Base-by-base conservation (phyloP, 2,797 vertebrate genomes). In the Chelmon rostratus region DNA sequence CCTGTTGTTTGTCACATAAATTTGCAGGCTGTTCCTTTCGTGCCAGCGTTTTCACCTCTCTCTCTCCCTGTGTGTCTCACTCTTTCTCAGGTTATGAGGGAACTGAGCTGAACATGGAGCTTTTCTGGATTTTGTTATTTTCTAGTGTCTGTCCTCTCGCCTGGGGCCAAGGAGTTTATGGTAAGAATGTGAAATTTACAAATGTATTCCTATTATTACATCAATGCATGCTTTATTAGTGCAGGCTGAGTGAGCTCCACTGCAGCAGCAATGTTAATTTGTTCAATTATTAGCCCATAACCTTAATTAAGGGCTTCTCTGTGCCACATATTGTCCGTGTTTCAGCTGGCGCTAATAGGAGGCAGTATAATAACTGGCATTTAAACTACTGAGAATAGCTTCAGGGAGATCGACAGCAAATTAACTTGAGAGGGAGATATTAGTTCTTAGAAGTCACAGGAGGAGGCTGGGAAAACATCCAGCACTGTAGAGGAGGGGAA, bases 91-190 rank as follows among this genome's bases (percentile, higher is more conserved):
- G 95, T 95, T 93, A 96, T 96, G 96, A 95, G 73, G 93, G 89
- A 94, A 87, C 88, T 87, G 91, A 94, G 93, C 86, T 96, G 94
- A 96, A 94, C 90, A 96, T 96, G 96, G 95, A 94, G 89, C 81
- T 95, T 93, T 93, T 95, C 88, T 96, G 95, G 96, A 95, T 96
- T 93, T 91, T 96, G 89, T 94, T 96, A 82, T 94, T 96, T 93
- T 94, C 93, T 89, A 90, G 94, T 81, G 76, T 94, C 83, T 92
- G 88, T 68, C 91, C 89, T 65, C 89, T 92, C 23, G 79, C 91
- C 68, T 85, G 83, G 85, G 91, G 93, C 57, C 95, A 96, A 93
- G 96, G 96, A 84, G 96, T 96, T 86, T 96, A 96, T 84, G 95
- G 96, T 96, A 95, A 95, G 95, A 84, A 15, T 5, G 31, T 53